A percentile compares a stretch with the other conserved stretches of the same genome.
Evolutionary conservation across 2,797 vertebrate species (phyloP).

Genomic region (Poeciliopsis presidionis): DNA sequence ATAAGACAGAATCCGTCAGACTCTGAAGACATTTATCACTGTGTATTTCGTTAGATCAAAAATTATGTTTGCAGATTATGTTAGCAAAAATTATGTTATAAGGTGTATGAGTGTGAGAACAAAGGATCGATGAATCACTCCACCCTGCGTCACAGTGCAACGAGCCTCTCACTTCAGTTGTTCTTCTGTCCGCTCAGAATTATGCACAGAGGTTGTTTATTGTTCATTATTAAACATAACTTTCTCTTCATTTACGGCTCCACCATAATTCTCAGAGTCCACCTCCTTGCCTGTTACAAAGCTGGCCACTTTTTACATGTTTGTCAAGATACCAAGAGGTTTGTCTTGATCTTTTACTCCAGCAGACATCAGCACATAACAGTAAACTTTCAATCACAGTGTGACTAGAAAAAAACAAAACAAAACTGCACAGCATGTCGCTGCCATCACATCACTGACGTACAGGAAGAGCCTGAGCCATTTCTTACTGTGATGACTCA

Average conservation of each 20-base stretch:
- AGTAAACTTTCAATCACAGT: constrained; percentile 1
- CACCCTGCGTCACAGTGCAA: background rate
- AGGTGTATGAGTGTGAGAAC: background rate
- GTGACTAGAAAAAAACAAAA: background rate
- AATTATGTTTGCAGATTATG: background rate
- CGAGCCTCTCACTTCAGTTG: background rate
- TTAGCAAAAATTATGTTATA: background rate
- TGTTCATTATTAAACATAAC: background rate
- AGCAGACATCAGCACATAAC: background rate
- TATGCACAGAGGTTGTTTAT: background rate
- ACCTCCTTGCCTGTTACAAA: background rate
- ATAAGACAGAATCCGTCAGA: background rate
- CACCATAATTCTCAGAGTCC: background rate
- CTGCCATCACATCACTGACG: background rate
- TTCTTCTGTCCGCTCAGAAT: background rate
- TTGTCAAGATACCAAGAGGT: background rate
- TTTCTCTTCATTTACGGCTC: background rate
- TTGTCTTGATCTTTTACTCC: background rate
- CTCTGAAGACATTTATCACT: background rate
- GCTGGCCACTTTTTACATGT: background rate
- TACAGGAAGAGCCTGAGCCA: background rate
- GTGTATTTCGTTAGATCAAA: background rate
- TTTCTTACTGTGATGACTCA: background rate
- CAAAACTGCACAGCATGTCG: background rate
- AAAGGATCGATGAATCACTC: background rate